Conservation (phyloP, 1,140 invertebrate species). For the Aplysia californica region DNA sequence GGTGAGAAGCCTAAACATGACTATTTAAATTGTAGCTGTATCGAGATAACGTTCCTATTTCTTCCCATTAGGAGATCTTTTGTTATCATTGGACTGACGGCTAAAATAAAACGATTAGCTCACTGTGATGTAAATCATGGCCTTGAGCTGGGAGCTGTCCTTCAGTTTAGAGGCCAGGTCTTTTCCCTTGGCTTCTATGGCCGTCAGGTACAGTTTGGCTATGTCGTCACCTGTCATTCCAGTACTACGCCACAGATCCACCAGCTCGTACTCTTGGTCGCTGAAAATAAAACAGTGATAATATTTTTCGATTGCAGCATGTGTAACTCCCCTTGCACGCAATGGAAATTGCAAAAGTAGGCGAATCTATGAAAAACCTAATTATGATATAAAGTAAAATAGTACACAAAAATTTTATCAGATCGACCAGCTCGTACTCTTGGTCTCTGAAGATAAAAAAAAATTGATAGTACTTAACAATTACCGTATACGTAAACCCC, state of each 20-base stretch:
- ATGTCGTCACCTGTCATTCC: conserved; percentile 23
- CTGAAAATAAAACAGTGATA: conserved; percentile 23
- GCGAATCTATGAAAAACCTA: too few species aligned
- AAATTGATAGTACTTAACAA: too few species aligned
- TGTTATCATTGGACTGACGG: too few species aligned
- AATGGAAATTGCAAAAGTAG: too few species aligned
- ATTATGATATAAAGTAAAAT: neutral
- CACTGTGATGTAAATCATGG: neutral
- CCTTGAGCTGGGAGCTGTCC: neutral
- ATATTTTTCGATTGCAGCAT: too few species aligned
- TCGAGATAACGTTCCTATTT: too few species aligned
- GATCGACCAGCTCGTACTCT: conserved; percentile 32
- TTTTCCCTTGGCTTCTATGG: neutral
- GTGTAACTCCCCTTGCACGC: too few species aligned
- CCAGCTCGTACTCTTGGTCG: conserved; percentile 32
- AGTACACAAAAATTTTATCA: neutral
- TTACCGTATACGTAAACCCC: too few species aligned
- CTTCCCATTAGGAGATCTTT: too few species aligned
- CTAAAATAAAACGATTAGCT: too few species aligned
- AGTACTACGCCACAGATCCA: conserved; percentile 31
- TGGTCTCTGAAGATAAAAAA: conserved; percentile 27
- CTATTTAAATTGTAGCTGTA: too few species aligned
- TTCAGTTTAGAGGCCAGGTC: neutral
- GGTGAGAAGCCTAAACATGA: too few species aligned
- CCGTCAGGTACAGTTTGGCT: conserved; percentile 24